A percentile compares a stretch with the other conserved stretches of the same genome.
phyloP scores from a whole-genome alignment of 1,140 invertebrate species.

The Teleopsis dalmanni region DNA sequence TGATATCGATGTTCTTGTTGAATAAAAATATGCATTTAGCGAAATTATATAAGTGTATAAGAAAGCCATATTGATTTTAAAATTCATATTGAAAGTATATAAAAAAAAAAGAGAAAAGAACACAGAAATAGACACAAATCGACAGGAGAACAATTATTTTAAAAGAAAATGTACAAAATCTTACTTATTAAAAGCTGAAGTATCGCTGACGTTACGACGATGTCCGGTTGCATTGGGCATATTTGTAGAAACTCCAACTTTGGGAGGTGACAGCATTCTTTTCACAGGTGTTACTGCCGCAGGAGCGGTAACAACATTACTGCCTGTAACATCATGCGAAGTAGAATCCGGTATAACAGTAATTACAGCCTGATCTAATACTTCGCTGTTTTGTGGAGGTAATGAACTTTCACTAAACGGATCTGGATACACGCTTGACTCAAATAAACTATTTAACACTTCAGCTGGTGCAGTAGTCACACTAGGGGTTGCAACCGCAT shows the following conservation, averaged over 20 bases:
- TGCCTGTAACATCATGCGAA: conserved; percentile 7
- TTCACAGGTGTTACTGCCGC: too few species aligned
- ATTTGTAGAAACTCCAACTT: conserved; percentile 24
- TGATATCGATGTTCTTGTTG: too few species aligned
- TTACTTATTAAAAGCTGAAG: conserved; percentile 78
- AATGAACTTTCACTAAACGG: conserved; percentile 50
- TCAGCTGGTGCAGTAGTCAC: conserved; percentile 23
- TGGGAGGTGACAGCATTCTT: conserved; percentile 36
- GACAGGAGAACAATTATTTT: conserved; percentile 12
- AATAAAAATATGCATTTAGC: too few species aligned
- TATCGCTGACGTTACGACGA: conserved; percentile 77
- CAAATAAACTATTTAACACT: conserved; percentile 42
- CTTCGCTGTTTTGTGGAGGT: too few species aligned
- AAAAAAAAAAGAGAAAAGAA: conserved; percentile 10
- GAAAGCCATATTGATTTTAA: too few species aligned
- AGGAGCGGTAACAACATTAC: conserved; percentile 4
- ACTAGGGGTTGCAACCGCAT: conserved; percentile 18
- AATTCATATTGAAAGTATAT: conserved; percentile 2
- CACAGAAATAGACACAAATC: conserved; percentile 21
- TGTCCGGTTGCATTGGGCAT: conserved; percentile 47
- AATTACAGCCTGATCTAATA: too few species aligned
- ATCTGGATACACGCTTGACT: conserved; percentile 52
- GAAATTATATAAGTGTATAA: not conserved
- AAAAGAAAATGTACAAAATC: conserved; percentile 20
- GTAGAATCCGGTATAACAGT: conserved; percentile 6